Conservation (phyloP, 1,140 invertebrate genomes). For the Danaus melanippus region DNA sequence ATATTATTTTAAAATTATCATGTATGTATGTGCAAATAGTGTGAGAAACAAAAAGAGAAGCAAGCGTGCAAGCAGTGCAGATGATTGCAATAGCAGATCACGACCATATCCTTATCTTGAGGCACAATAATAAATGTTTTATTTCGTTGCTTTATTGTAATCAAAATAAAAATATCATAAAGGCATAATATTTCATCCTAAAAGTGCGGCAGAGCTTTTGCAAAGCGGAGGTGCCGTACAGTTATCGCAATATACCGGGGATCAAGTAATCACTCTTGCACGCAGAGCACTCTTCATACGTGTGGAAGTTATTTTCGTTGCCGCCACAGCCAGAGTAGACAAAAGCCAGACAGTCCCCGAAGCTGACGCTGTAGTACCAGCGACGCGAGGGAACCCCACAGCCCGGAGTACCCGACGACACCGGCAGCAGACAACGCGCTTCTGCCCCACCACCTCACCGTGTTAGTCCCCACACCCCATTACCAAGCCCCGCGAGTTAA, state of each 20-base stretch:
- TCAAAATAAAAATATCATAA: too few relatives aligned
- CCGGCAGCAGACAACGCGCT: conserved; percentile 31
- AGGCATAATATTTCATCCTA: too few relatives aligned
- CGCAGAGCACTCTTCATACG: conserved; percentile 79
- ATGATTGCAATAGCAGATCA: conserved; percentile 8
- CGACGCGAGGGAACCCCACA: conserved; percentile 30
- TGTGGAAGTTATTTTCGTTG: conserved; percentile 87
- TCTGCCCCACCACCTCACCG: conserved; percentile 17
- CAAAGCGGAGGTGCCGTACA: conserved; percentile 9
- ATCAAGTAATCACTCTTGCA: conserved; percentile 65
- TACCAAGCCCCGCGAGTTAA: background rate
- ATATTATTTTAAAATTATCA: too few relatives aligned
- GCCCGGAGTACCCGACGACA: conserved; percentile 27
- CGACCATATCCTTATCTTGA: conserved; percentile 5
- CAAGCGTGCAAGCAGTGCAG: conserved; percentile 21
- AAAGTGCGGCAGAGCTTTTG: conserved; percentile 10
- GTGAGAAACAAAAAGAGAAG: conserved; percentile 8
- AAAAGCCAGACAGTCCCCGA: conserved; percentile 77
- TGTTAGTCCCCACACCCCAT: conserved; percentile 18
- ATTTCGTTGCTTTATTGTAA: too few relatives aligned
- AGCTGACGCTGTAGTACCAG: conserved; percentile 44
- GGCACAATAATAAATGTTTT: conserved; percentile 7
- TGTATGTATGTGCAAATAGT: conserved; percentile 3
- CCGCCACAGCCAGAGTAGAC: conserved; percentile 89
- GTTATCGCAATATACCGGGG: conserved; percentile 30